A percentile compares a stretch with the other conserved stretches of the same genome.
These are phyloP conservation scores for Autographa gamma DNA, from an alignment of 2,888 invertebrate species.

Conservation along the genomic window DNA sequence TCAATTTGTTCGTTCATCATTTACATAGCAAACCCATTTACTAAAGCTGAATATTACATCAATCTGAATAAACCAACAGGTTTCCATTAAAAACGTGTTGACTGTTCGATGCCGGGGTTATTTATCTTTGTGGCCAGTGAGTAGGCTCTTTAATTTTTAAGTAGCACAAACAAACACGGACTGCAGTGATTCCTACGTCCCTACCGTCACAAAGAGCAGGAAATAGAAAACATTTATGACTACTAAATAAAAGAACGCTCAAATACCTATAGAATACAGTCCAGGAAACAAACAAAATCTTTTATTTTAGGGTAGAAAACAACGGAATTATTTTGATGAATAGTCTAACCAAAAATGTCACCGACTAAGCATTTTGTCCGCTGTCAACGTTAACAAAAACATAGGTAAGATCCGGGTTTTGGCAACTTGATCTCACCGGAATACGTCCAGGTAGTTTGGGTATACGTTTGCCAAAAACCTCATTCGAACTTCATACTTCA, in stretches of 20 bases:
- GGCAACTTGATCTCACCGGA: conserved; percentile 19
- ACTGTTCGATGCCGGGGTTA: conserved; percentile 47
- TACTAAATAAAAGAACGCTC: background rate
- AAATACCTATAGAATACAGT: background rate
- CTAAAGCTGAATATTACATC: conserved; percentile 54
- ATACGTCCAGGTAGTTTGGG: conserved; percentile 27
- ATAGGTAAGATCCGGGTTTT: conserved; percentile 7
- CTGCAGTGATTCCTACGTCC: conserved; percentile 18
- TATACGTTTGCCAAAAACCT: conserved; percentile 37
- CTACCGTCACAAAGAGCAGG: conserved; percentile 7
- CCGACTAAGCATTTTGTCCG: background rate
- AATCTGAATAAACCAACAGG: conserved; percentile 55
- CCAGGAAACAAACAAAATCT: too few species aligned
- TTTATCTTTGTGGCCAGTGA: conserved; percentile 30
- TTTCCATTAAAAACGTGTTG: conserved; percentile 57
- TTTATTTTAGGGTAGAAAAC: background rate
- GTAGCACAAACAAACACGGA: conserved; percentile 14
- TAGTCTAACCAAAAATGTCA: background rate
- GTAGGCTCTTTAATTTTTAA: conserved; percentile 22
- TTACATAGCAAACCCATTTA: conserved; percentile 57
- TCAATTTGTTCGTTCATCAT: conserved; percentile 53
- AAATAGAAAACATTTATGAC: conserved; percentile 7
- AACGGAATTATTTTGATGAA: background rate
- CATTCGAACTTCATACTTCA: conserved; percentile 34
- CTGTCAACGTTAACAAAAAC: conserved; percentile 23